Conservation (phyloP, 2,888 invertebrate genomes). For the Drosophila siamana region DNA sequence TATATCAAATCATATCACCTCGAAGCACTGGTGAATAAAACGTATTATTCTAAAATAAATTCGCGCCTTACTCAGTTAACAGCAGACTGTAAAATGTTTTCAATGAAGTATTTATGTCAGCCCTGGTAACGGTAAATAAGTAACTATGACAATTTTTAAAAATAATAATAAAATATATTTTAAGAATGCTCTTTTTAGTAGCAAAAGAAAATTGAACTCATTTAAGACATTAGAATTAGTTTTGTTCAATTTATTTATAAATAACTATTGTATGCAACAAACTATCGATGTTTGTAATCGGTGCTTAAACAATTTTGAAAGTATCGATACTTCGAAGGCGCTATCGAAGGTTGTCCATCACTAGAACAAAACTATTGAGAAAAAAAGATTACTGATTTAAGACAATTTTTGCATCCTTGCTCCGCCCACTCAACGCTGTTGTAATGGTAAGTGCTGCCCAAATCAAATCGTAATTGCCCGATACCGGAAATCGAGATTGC, state of each 20-base stretch:
- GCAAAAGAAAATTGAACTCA: no score
- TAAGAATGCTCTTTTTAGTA: no score
- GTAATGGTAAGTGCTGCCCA: slow-evolving; percentile 65
- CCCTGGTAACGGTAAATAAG: not conserved
- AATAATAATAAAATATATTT: not conserved
- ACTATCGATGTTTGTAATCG: not conserved
- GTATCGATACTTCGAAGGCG: not conserved
- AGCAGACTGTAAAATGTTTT: not conserved
- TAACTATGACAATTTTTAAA: not conserved
- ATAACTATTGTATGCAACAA: no score
- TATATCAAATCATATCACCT: no score
- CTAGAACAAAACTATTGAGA: slow-evolving; percentile 54
- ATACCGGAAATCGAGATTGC: slow-evolving; percentile 42
- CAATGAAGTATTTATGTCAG: not conserved
- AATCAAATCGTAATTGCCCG: slow-evolving; percentile 34
- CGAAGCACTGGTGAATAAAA: not conserved
- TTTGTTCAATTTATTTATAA: no score
- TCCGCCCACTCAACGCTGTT: slow-evolving; percentile 57
- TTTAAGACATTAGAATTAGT: no score
- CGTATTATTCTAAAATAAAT: not conserved
- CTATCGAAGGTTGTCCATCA: slow-evolving; percentile 3
- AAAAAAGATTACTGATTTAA: slow-evolving; percentile 57
- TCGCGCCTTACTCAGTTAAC: not conserved
- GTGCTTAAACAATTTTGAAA: not conserved
- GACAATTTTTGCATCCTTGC: slow-evolving; percentile 58